A percentile compares a stretch with the other conserved stretches of the same genome.
Conservation (phyloP, 2,888 invertebrate genomes). For the Dynastes tityus region DNA sequence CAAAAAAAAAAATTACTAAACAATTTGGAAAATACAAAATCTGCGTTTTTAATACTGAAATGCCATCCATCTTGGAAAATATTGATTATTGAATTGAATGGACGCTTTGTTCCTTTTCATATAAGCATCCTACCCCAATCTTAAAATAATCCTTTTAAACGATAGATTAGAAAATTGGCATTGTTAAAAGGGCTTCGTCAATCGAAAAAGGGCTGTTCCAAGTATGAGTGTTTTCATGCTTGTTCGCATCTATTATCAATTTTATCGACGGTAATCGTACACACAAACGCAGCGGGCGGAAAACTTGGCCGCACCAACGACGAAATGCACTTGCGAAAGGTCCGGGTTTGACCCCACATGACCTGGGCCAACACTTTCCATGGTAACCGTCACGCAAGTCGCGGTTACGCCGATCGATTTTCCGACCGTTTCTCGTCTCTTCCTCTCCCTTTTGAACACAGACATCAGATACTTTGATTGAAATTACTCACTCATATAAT, state of each 20-base stretch:
- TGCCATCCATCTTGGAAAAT: too few species aligned
- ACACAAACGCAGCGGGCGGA: conserved; percentile 8
- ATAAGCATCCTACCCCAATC: too few species aligned
- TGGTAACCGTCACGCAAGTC: conserved; percentile 72
- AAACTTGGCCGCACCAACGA: conserved; percentile 38
- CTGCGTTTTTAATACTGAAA: too few species aligned
- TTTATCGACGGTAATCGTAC: background rate
- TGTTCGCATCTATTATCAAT: background rate
- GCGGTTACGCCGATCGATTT: conserved; percentile 68
- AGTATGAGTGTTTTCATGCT: too few species aligned
- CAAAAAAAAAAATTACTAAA: too few species aligned
- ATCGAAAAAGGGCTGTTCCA: too few species aligned
- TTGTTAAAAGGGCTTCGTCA: too few species aligned
- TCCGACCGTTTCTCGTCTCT: conserved; percentile 32
- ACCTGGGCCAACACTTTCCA: conserved; percentile 73
- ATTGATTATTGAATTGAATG: too few species aligned
- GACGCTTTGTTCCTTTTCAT: too few species aligned
- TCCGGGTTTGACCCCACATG: conserved; percentile 71
- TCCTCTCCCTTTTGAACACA: conserved; percentile 39
- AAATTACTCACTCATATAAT: conserved; percentile 46
- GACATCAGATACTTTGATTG: conserved; percentile 51
- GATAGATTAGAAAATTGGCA: too few species aligned
- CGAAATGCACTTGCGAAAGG: conserved; percentile 66
- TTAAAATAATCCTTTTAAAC: too few species aligned
- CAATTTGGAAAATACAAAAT: too few species aligned